These are phyloP conservation scores for Spheniscus humboldti DNA, from an alignment of 2,797 vertebrate genomes.

Conservation along the genomic window DNA sequence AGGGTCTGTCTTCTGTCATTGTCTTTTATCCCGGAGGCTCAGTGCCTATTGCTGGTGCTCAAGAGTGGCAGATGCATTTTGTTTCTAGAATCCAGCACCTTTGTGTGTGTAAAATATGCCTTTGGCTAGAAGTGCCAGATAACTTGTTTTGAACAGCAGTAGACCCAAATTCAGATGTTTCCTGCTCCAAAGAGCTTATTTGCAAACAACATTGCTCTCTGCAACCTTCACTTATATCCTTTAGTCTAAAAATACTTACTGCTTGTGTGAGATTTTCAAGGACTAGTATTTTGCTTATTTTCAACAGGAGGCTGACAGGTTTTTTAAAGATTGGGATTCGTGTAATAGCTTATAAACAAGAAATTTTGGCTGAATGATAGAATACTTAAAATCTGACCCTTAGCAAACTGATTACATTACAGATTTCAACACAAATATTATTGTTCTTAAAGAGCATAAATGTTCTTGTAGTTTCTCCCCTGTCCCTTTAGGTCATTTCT, in stretches of 20 bases:
- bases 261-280: neutral
- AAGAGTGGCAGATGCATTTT: neutral
- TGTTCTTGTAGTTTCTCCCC: neutral
- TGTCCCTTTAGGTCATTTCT: neutral
- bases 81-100: neutral
- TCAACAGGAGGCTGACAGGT: neutral
- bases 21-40: neutral
- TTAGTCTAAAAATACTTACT: constrained; percentile 29
- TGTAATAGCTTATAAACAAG: neutral
- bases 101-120: neutral
- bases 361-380: neutral
- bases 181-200: neutral
- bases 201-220: neutral
- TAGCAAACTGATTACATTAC: neutral
- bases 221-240: neutral
- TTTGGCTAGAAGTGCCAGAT: neutral
- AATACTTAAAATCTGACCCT: neutral
- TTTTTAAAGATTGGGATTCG: neutral
- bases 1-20: neutral
- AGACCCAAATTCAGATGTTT: neutral
- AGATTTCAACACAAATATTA: neutral
- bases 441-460: neutral
- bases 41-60: neutral
- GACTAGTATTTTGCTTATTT: neutral
- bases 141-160: neutral